These are phyloP conservation scores for Corvus moneduloides DNA, from an alignment of 2,113 vertebrate genomes.

Conservation along the genomic window DNA sequence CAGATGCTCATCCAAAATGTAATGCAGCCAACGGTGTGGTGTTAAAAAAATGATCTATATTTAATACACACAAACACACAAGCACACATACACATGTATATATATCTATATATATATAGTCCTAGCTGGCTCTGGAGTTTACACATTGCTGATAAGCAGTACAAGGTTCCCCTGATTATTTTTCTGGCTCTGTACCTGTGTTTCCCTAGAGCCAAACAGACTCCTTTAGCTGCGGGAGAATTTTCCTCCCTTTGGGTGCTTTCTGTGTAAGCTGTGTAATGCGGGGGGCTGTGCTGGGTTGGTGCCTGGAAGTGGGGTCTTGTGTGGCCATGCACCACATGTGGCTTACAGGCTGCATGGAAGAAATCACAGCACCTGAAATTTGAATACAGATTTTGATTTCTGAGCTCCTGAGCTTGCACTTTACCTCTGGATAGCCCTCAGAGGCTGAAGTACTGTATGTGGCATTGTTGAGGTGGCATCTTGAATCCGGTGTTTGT, in stretches of 20 bases:
- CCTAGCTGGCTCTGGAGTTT: neutral
- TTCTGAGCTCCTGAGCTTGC: neutral
- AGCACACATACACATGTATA: neutral
- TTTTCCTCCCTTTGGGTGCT: neutral
- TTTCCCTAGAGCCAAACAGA: neutral
- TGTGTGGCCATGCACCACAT: rapidly evolving
- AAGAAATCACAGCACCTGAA: neutral
- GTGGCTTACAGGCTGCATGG: neutral
- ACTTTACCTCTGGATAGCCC: neutral
- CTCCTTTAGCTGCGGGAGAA: neutral
- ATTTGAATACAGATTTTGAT: neutral
- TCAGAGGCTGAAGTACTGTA: neutral
- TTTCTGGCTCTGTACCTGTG: neutral
- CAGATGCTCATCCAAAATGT: slow-evolving; percentile 33
- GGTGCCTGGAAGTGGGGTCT: neutral
- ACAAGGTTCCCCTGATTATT: neutral
- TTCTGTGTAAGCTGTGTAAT: neutral
- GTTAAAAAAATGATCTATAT: slow-evolving; percentile 12
- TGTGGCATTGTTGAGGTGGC: neutral
- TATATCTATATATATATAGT: neutral
- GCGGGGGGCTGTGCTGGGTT: rapidly evolving
- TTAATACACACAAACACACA: slow-evolving; percentile 13
- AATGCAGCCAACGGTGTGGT: rapidly evolving
- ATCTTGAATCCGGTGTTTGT: rapidly evolving
- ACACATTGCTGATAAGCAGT: neutral